These are phyloP conservation scores for Chaetodon trifascialis DNA, from an alignment of 2,113 vertebrate genomes.

Conservation along the genomic window DNA sequence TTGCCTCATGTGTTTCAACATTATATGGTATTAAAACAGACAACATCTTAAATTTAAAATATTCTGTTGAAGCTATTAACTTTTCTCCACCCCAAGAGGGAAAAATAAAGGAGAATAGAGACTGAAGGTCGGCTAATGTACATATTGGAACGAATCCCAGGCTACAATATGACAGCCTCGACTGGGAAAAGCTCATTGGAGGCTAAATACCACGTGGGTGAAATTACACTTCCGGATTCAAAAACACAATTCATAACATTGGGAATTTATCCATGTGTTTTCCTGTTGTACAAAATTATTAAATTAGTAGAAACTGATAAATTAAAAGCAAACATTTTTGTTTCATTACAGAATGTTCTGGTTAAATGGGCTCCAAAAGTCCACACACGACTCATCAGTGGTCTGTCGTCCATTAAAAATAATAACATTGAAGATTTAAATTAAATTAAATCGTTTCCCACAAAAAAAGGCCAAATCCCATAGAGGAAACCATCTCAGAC, in stretches of 20 bases:
- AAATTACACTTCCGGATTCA: conserved; percentile 32
- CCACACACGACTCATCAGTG: neutral
- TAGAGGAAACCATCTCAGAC: conserved; percentile 75
- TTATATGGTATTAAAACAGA: neutral
- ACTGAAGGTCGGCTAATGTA: conserved; percentile 5
- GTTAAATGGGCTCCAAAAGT: neutral
- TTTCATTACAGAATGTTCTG: neutral
- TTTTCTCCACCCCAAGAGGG: fast-evolving
- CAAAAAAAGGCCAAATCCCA: neutral
- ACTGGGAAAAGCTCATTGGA: conserved; percentile 53
- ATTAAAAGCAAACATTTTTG: neutral
- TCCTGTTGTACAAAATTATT: neutral
- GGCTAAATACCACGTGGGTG: conserved; percentile 32
- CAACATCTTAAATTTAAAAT: fast-evolving
- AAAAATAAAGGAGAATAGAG: neutral
- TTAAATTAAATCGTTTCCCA: neutral
- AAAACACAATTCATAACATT: conserved; percentile 15
- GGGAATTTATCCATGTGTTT: neutral
- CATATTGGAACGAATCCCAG: conserved; percentile 41
- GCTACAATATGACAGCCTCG: conserved; percentile 14
- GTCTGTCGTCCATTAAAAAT: neutral
- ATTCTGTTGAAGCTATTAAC: fast-evolving
- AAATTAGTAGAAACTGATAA: neutral
- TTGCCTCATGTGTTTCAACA: neutral
- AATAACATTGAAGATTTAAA: neutral